Evolutionary conservation across 2,797 vertebrate genomes (phyloP).

Genomic region (Acanthopagrus latus): DNA sequence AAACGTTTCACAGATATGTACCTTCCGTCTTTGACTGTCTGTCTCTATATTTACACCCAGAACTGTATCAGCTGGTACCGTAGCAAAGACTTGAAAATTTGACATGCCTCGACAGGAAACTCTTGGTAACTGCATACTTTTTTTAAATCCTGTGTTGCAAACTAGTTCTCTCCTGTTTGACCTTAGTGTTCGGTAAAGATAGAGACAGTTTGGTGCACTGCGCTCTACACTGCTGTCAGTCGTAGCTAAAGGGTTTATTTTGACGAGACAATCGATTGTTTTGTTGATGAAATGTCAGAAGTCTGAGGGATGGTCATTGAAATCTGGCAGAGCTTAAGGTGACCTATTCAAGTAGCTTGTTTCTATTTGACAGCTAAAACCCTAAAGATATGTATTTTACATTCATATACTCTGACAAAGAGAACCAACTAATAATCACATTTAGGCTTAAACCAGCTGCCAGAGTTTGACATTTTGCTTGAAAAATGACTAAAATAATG

Average conservation of each 20-base stretch:
- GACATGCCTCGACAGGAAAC: too few relatives aligned
- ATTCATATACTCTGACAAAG: neutral
- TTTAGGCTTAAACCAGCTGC: neutral
- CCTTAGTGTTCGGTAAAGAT: neutral
- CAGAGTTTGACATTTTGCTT: neutral
- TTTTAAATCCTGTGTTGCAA: neutral
- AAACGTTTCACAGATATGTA: neutral
- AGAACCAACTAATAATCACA: neutral
- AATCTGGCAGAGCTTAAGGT: neutral
- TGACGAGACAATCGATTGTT: neutral
- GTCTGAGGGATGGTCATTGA: neutral
- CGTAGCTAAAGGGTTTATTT: neutral
- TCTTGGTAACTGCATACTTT: neutral
- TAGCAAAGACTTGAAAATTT: neutral
- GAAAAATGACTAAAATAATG: neutral
- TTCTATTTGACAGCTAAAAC: neutral
- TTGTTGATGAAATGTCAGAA: neutral
- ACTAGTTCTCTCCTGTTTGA: neutral
- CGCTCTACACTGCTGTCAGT: too few relatives aligned
- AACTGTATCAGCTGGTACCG: neutral
- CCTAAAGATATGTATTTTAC: neutral
- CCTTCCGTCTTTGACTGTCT: neutral
- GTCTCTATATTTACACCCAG: constrained; percentile 2
- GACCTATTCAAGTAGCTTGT: neutral
- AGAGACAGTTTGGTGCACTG: neutral